Base-by-base conservation (phyloP, 2,888 invertebrate species). In the Bugulina stolonifera region DNA sequence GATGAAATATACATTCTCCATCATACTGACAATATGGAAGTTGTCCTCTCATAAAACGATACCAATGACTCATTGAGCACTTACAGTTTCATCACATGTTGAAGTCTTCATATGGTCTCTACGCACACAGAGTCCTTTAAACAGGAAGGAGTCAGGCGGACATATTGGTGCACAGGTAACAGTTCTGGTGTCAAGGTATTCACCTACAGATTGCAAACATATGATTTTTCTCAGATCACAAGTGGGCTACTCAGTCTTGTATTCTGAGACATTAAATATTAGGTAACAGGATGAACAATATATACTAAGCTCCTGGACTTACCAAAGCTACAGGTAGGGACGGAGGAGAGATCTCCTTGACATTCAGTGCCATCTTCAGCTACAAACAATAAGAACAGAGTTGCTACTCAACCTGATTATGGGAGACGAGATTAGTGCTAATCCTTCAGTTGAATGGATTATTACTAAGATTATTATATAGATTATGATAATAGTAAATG, bases 71-170 rank as follows among this genome's bases (percentile, higher is more conserved):
- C 52, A 52, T 52, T 55, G 22, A n/a, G 23, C 14, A n/a, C 64
- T 32, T 64, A 64, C 64, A 27, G 64, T 25, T 32, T 64, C 64
- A 64, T 64, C 64, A 34, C 64, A 64, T 14, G 10, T 64, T 22
- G 64, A 14, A 3, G 64, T 64, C 25, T 34, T 64, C 29, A 64
- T 27, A 14, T 32, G 14, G n/a, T 32, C 32, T 27, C 32, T 32
- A 5, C 25, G 10, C 5, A 64, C 64, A 27, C 64, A 64, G 25
- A 27, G 64, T 25, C 64, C 64, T 32, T 64, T 25, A 27, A 64
- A 64, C 25, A 29, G 32, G 18, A 64, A 18, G 2, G 64, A 25
- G 27, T 14, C 27, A 5, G n/a, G 64, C 1, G 64, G 64, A 64
- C 64, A 64, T 14, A 64, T 22, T 18, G 64, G 64, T 32, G 5